Evolutionary conservation across 92 coral and sea anemone species (phyloP), one percentile per base, ranked within the genome.

Genomic region (Epizoanthus ramosus): DNA sequence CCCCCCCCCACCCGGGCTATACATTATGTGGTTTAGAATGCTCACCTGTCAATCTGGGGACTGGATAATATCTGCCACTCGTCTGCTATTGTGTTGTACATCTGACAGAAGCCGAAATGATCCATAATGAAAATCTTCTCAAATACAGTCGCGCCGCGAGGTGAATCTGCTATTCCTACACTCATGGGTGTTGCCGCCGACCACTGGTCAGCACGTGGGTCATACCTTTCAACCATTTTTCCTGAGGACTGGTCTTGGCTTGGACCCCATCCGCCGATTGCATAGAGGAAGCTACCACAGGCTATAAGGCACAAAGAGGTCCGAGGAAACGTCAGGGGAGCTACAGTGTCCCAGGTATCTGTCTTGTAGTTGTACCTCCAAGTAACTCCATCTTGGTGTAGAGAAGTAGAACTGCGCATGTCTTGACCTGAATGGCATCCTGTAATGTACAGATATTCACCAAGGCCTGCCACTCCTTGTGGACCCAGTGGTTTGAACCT

Each of bases 291-390:
- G 18, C 58, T 39, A 10, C 76, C 76, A 21, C 60, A 71, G 16
- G 76, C n/a, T 23, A 73, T 15, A 17, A 73, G 79, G 31, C 63
- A 73, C 60, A 23, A 24, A 24, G 47, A 73, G 9, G 31, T 18
- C 6, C 79, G 64, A 73, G 79, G 79, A 63, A 24, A 56, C 47
- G 19, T 43, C 2, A 56, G 64, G 35, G 79, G n/a, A 19, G 79
- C 79, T 50, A 73, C 79, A 22, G 41, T 73, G 50, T 73, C 79
- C 79, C 79, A 73, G 41, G 22, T 28, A 41, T 73, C 17, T 73
- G 65, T 73, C 64, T 16, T 73, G 47, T 25, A 53, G 47, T 47
- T 73, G 63, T 73, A 73, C 16, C 79, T 35, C 63, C 79, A 73
- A 22, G 63, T 73, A 9, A 8, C 1, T 1, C 63, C 79, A 52